phyloP scores from a whole-genome alignment of 2,113 vertebrate genomes.

The Rhynchopsitta pachyrhyncha region DNA sequence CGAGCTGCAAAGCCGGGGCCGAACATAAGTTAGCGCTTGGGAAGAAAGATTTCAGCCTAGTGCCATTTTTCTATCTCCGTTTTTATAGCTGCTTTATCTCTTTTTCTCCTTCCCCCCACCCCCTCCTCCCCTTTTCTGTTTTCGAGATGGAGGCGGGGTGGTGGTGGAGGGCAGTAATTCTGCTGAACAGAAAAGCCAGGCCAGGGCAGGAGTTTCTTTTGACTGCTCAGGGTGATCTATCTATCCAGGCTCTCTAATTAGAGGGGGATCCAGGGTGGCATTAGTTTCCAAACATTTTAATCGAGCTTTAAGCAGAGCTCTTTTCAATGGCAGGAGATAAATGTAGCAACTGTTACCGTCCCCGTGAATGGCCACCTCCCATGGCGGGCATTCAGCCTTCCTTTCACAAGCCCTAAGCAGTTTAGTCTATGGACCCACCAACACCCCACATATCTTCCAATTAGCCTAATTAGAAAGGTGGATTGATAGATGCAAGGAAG shows the following conservation, averaged over 20 bases:
- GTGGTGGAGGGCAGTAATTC: not conserved
- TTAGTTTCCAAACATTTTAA: conserved; percentile 92
- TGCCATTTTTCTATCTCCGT: not conserved
- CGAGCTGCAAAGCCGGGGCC: fast-evolving
- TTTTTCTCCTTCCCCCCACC: fast-evolving
- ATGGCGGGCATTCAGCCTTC: conserved; percentile 83
- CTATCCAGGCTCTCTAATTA: conserved; percentile 82
- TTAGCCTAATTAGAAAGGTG: conserved; percentile 82
- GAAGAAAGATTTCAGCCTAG: not conserved
- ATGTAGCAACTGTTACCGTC: conserved; percentile 83
- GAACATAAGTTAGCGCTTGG: fast-evolving
- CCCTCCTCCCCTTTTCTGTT: fast-evolving
- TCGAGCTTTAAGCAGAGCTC: conserved; percentile 85
- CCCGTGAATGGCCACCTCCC: conserved; percentile 83
- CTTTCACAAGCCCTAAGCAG: conserved; percentile 72
- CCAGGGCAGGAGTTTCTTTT: not conserved
- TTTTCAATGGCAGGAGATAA: conserved; percentile 86
- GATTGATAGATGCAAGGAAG: conserved; percentile 65
- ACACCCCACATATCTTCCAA: conserved; percentile 75
- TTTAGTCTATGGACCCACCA: conserved; percentile 58
- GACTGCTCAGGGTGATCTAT: conserved; percentile 33
- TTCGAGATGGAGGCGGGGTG: not conserved
- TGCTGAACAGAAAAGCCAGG: conserved; percentile 21
- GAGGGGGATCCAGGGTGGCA: conserved; percentile 83
- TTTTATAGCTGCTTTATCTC: not conserved